These are phyloP conservation scores for Etheostoma nigrum DNA, from an alignment of 2,797 vertebrate genomes.

Conservation along the genomic window DNA sequence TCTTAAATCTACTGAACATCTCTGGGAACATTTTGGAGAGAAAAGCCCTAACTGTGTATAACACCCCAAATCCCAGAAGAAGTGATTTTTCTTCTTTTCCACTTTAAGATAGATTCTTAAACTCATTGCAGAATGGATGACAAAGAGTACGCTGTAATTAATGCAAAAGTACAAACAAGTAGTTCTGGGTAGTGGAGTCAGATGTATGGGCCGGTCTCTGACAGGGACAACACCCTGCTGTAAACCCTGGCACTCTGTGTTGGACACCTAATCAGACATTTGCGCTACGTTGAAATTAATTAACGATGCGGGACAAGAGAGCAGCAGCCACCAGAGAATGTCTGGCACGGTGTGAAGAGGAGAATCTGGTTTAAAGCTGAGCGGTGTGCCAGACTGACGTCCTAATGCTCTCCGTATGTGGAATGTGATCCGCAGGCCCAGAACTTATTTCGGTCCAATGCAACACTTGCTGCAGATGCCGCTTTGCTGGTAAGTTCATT, in stretches of 20 bases:
- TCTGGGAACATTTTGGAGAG: slow-evolving; percentile 7
- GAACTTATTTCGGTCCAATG: slow-evolving; percentile 65
- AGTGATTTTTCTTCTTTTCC: no score
- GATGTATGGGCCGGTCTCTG: neutral
- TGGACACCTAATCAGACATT: slow-evolving; percentile 10
- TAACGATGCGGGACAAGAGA: slow-evolving; percentile 4
- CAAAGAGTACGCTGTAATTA: neutral
- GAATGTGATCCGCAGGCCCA: slow-evolving; percentile 78
- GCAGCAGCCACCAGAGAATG: slow-evolving; percentile 5
- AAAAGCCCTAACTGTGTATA: neutral
- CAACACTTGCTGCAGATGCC: slow-evolving; percentile 68
- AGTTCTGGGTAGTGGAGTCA: no score
- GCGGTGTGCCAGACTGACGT: slow-evolving; percentile 46
- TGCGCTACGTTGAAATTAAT: slow-evolving; percentile 6
- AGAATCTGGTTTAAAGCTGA: slow-evolving; percentile 55
- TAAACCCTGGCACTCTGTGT: neutral
- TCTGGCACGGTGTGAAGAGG: slow-evolving; percentile 10
- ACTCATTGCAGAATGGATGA: neutral
- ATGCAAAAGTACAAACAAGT: no score
- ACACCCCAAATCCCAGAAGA: no score
- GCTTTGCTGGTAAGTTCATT: slow-evolving; percentile 30
- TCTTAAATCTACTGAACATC: neutral
- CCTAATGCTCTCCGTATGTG: slow-evolving; percentile 85
- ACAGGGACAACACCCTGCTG: neutral
- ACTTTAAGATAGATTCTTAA: neutral